These are phyloP conservation scores for Mystacides longicornis DNA, from an alignment of 2,888 invertebrate species.

Conservation along the genomic window DNA sequence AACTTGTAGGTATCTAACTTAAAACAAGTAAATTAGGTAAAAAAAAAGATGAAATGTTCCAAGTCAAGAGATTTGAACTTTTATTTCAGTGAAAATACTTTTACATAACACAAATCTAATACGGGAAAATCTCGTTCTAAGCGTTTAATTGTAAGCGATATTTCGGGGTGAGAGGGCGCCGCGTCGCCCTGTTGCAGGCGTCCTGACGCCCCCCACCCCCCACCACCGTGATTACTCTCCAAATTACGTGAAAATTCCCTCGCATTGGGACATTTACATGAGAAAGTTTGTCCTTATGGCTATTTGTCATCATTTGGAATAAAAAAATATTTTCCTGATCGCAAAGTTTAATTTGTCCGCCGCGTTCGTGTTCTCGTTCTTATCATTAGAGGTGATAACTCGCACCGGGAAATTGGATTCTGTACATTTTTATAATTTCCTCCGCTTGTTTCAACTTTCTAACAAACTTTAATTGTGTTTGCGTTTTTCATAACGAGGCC, in stretches of 20 bases:
- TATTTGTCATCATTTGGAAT: constrained; percentile 17
- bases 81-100: too few relatives aligned
- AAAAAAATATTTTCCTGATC: constrained; percentile 12
- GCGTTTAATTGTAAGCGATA: too few relatives aligned
- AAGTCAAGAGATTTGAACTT: too few relatives aligned
- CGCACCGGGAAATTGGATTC: background rate
- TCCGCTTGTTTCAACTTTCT: too few relatives aligned
- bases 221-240: constrained; percentile 12
- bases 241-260: constrained; percentile 22
- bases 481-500: too few relatives aligned
- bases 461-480: too few relatives aligned
- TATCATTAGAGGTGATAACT: constrained; percentile 5
- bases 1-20: too few relatives aligned
- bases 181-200: background rate
- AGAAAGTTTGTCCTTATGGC: constrained; percentile 12
- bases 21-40: too few relatives aligned
- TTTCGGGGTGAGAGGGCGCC: background rate
- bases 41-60: too few relatives aligned
- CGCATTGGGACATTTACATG: constrained; percentile 12
- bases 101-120: too few relatives aligned
- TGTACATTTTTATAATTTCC: background rate
- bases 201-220: background rate
- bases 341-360: constrained; percentile 6
- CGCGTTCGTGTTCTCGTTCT: background rate
- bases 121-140: too few relatives aligned